Evolutionary conservation across 2,888 invertebrate genomes (phyloP).

Genomic region (Platycnemis pennipes): DNA sequence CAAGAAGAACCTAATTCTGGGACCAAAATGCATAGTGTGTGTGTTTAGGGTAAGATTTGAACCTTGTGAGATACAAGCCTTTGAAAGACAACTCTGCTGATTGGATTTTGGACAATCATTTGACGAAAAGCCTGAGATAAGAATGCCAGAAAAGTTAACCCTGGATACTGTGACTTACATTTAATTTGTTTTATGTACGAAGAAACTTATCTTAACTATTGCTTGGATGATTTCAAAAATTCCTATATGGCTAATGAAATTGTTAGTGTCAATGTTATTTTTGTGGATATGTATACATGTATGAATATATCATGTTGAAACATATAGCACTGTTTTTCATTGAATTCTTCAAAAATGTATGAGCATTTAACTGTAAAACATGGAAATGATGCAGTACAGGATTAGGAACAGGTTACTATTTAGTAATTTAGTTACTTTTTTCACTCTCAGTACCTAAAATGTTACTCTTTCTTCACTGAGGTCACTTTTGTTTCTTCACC

Average conservation of each 20-base stretch:
- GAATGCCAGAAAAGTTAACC: not conserved
- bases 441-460: too few species aligned
- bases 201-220: not conserved
- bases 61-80: not conserved
- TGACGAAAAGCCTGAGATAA: not conserved
- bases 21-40: constrained; percentile 22
- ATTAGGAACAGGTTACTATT: too few species aligned
- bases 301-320: constrained; percentile 58
- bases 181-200: not conserved
- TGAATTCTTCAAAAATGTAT: too few species aligned
- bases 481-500: too few species aligned
- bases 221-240: constrained; percentile 29
- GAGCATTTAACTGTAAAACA: too few species aligned
- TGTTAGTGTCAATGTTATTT: constrained; percentile 55
- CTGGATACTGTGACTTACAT: not conserved
- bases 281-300: constrained; percentile 45
- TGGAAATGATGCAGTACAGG: too few species aligned
- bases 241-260: constrained; percentile 17
- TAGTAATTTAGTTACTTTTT: too few species aligned
- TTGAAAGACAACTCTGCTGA: not conserved
- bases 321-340: not conserved
- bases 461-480: too few species aligned
- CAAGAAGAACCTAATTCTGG: not conserved
- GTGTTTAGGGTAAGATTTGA: not conserved
- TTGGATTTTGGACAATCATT: not conserved